Base-by-base conservation (phyloP, 92 coral and sea anemone species). In the Phenganax stokvisi region DNA sequence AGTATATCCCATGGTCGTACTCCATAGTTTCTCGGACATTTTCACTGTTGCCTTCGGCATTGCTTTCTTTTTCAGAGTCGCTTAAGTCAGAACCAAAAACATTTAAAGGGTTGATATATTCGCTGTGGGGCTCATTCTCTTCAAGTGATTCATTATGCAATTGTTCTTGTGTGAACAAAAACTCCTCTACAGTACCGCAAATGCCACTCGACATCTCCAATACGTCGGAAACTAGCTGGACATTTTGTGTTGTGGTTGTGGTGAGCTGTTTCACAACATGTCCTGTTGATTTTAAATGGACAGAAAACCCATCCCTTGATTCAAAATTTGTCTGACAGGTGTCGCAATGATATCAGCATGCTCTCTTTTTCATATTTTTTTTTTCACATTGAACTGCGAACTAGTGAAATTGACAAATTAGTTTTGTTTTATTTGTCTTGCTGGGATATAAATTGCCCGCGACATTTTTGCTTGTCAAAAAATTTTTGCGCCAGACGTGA, bases 241-340 rank as follows among this genome's bases (percentile, higher is more conserved):
- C 31, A 69, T 69, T 69, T 69, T 25, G 4, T 17, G 25, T 20
- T 20, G 25, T 20, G 25, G 52, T 69, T 11, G 30, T 31, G 2
- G 72, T 11, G 53, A 69, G 44, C 74, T 69, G 53, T 69, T 69
- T 69, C 74, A 69, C 27, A 30, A 31, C 47, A 69, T 69, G 74
- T 51, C 74, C 53, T 69, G 53, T 69, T n/a, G 74, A 69, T 69
- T 31, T 69, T 69, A 69, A 69, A 25, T 69, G 74, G 11, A 69
- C 74, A 30, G 74, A 69, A 69, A 69, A 69, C 30, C 74, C 27
- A 12, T 31, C 56, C 75, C 75, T 30, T 31, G 56, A 71, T 55
- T 71, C 75, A 17, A 71, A 71, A 71, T 71, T 71, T 2, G n/a
- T 12, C 4, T 20, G 54, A 53, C 75, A 71, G 27, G n/a, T 47